Conservation (phyloP, 92 coral and sea anemone genomes). For the Bergia puertoricense region DNA sequence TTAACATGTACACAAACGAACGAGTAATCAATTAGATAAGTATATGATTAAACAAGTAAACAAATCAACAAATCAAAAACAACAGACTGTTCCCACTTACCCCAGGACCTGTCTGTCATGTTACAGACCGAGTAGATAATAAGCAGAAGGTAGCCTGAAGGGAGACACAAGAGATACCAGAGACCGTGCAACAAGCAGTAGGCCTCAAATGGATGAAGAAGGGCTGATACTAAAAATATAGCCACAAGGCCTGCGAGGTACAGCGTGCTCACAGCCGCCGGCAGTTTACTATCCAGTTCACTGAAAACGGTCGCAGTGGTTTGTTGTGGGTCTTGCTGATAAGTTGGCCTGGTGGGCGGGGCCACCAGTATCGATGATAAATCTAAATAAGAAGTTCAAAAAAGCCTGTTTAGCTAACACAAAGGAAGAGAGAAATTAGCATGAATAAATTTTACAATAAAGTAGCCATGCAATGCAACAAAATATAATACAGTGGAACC, state of each 20-base stretch:
- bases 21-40: too few relatives aligned
- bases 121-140: slow-evolving; percentile 89
- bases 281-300: slow-evolving; percentile 41
- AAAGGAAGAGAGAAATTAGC: too few relatives aligned
- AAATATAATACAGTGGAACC: too few relatives aligned
- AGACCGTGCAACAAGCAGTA: slow-evolving; percentile 75
- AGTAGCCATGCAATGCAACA: too few relatives aligned
- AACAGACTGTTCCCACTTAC: slow-evolving; percentile 49
- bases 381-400: not conserved
- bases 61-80: too few relatives aligned
- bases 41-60: too few relatives aligned
- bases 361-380: not conserved
- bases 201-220: slow-evolving; percentile 81
- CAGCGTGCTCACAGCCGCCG: slow-evolving; percentile 72
- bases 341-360: slow-evolving; percentile 16
- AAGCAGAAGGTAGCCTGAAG: slow-evolving; percentile 90
- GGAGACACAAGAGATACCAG: slow-evolving; percentile 86
- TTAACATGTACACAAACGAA: too few relatives aligned
- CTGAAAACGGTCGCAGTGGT: slow-evolving; percentile 14
- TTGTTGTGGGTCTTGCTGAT: slow-evolving; percentile 1
- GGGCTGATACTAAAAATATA: slow-evolving; percentile 67
- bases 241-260: slow-evolving; percentile 72
- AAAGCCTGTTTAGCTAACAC: not conserved
- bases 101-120: slow-evolving; percentile 97
- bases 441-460: too few relatives aligned